Evolutionary conservation across 2,113 vertebrate species (phyloP), one percentile per base, ranked within the genome.

Genomic region (Heterochromis multidens): DNA sequence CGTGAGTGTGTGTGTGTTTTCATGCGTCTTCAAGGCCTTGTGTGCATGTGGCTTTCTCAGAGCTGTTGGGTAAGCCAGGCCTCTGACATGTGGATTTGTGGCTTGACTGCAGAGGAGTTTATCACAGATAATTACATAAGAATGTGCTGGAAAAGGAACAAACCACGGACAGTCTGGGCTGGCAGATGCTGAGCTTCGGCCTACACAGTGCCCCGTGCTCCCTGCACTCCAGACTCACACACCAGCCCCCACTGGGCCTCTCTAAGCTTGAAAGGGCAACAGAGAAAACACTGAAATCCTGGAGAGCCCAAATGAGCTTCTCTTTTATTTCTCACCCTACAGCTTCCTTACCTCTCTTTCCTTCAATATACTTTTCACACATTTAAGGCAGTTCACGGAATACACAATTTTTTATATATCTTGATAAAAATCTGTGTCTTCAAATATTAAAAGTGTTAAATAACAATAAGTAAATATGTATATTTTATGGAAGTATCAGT

Each of bases 41-140:
- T 70, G 78, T 89, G 65, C 79, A 77, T 86, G 91, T 87, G 87
- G 89, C 87, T 90, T 92, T 88, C 80, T 87, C 88, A 57, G 87
- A 89, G 88, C 87, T 89, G 84, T 91, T 91, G 62, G n/a, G 88
- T 82, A 88, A 93, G 92, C 92, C 91, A 87, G 91, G 92, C 79
- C 89, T 83, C 80, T 90, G 91, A 91, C 92, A 91, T 89, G 92
- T 93, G 92, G 93, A 91, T 94, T 93, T 95, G 92, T 91, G 91
- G 91, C 84, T 94, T 85, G 81, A 92, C 91, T 93, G 93, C 92
- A 92, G 89, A 95, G 91, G 89, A 93, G 94, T 94, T 93, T 93
- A 94, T 95, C 94, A 91, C 91, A 94, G 92, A 95, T 94, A 94
- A 94, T 95, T 95, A 93, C 90, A 19, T 90, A 93, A 94, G 91